Evolutionary conservation across 2,888 invertebrate species (phyloP), one percentile per base, ranked within the genome.

Genomic region (Cerastis rubricosa): DNA sequence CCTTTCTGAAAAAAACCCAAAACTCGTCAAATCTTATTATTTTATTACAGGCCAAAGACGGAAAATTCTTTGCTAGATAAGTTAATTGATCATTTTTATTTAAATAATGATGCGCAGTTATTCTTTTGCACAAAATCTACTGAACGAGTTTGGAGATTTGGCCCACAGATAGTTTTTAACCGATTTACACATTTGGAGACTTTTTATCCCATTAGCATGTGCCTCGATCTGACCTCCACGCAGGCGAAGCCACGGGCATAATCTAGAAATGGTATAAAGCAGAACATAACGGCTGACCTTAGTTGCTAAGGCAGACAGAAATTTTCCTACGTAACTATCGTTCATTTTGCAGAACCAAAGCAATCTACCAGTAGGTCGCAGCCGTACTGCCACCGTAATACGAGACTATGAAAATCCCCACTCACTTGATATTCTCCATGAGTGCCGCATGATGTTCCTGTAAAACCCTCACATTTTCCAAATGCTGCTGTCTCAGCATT

Each of bases 361-460:
- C 8, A 59, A 17, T 9, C 8, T 59, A 29, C 19, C 19, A 8
- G 3, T 29, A 25, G 25, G 7, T 17, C 25, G 29, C 19, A 35
- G 8, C 29, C 29, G 17, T 17, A 59, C 59, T 54, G 7, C 17
- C 51, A 19, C 59, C 17, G 59, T 29, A 59, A n/a, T 59, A 29
- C 17, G 17, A 19, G 9, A 61, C 19, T 9, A 61, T 61, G 29
- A 61, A 59, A 43, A 54, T 40, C 11, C 51, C 54, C 22, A 80
- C 92, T 91, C 85, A 96, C 97, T 94, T 97, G 3, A 97, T 95
- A 91, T 97, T 97, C 72, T 97, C 97, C 91, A 97, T 95, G 45
- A 97, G 94, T 0, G 95, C 93, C 1, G 94, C 93, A 86, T 97
- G 97, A 78, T 97, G 97, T 85, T 97, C 96, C 71, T 96, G 97